Conservation (phyloP, 1,140 invertebrate genomes). For the Arion vulgaris region DNA sequence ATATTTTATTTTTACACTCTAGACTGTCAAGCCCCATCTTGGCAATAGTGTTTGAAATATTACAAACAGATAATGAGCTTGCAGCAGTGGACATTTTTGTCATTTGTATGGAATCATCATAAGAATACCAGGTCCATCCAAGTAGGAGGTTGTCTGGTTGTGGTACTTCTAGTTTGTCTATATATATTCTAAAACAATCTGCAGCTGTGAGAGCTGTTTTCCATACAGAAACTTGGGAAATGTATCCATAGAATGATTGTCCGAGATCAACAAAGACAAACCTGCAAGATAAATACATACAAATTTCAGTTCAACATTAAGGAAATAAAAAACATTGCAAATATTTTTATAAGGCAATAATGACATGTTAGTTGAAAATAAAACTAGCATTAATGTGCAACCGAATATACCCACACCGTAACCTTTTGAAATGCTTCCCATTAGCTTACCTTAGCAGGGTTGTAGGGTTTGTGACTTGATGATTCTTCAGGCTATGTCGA, state of each 20-base stretch:
- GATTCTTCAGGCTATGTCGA: no score
- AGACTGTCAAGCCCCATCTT: background rate
- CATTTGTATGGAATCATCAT: background rate
- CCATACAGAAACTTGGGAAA: slow-evolving; percentile 21
- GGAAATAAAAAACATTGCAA: no score
- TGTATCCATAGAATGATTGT: slow-evolving; percentile 20
- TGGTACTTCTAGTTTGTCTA: background rate
- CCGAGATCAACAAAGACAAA: slow-evolving; percentile 18
- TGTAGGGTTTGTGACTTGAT: no score
- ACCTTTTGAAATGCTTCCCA: no score
- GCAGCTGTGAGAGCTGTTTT: background rate
- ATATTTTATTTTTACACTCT: background rate
- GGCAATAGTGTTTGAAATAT: background rate
- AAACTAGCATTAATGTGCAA: no score
- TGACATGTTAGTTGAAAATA: no score
- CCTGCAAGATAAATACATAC: background rate
- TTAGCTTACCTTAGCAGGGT: no score
- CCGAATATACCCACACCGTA: no score
- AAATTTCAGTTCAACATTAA: background rate
- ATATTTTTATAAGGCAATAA: no score
- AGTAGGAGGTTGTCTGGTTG: background rate
- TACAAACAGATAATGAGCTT: background rate
- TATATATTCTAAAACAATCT: background rate
- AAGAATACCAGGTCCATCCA: slow-evolving; percentile 21
- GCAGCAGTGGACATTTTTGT: background rate